Percentiles rank a stretch among this genome's conserved stretches.
phyloP scores from a whole-genome alignment of 1,140 invertebrate species.

The Drosophila miranda region DNA sequence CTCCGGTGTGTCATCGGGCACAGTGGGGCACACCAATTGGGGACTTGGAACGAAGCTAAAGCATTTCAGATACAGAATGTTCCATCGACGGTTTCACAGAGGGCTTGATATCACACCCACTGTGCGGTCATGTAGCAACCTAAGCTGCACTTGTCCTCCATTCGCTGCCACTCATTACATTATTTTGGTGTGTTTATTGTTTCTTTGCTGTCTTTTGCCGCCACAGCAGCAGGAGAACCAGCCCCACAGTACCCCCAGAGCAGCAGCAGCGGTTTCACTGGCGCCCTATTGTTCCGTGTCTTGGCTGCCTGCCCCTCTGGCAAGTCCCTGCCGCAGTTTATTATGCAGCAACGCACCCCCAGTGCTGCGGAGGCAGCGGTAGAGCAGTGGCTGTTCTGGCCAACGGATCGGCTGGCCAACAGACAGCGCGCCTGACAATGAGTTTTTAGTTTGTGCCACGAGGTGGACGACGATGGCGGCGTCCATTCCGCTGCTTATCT shows the following conservation, averaged over 20 bases:
- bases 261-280: constrained; percentile 49
- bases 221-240: constrained; percentile 26
- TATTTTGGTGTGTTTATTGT: constrained; percentile 81
- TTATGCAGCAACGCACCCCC: constrained; percentile 79
- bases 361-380: constrained; percentile 40
- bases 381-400: constrained; percentile 48
- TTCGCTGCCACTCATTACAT: constrained; percentile 75
- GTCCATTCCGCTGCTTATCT: constrained; percentile 71
- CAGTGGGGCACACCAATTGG: constrained; percentile 15
- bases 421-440: constrained; percentile 78
- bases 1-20: constrained; percentile 11
- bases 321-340: constrained; percentile 60
- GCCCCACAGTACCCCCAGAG: constrained; percentile 23
- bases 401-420: constrained; percentile 53
- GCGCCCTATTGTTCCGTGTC: constrained; percentile 70
- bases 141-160: constrained; percentile 68
- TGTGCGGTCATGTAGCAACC: constrained; percentile 17
- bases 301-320: not conserved
- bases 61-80: not conserved
- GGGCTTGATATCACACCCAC: constrained; percentile 5
- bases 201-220: constrained; percentile 70
- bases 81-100: not conserved
- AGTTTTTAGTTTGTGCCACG: constrained; percentile 74
- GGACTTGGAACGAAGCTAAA: no score
- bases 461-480: constrained; percentile 21